Percentiles rank a stretch among this genome's conserved stretches.
phyloP scores from a whole-genome alignment of 2,797 vertebrate species.

The Betta splendens region DNA sequence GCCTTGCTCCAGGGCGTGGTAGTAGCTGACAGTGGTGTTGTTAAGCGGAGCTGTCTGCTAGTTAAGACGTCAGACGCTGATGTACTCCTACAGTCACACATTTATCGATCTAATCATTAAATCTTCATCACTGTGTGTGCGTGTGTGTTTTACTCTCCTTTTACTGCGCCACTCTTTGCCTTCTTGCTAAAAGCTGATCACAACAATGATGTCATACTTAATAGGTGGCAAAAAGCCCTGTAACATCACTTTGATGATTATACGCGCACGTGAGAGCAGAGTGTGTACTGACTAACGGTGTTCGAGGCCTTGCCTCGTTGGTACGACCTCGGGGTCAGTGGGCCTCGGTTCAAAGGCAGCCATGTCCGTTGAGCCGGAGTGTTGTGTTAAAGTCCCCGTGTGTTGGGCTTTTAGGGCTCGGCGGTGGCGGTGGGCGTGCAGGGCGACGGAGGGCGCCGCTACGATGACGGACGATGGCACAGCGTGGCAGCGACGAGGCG shows the following conservation, averaged over 20 bases:
- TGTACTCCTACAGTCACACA: constrained; percentile 82
- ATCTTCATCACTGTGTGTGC: constrained; percentile 78
- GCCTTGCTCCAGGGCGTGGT: constrained; percentile 15
- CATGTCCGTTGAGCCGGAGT: constrained; percentile 9
- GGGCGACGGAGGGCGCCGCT: constrained; percentile 83
- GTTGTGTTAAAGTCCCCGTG: constrained; percentile 5
- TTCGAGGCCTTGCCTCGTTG: constrained; percentile 27
- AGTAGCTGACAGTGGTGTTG: constrained; percentile 42
- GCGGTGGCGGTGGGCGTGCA: constrained; percentile 85
- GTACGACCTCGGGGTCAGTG: constrained; percentile 6
- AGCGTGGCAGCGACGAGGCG: constrained; percentile 85
- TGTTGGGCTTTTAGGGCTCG: constrained; percentile 81
- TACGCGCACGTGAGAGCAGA: constrained; percentile 25
- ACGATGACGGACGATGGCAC: constrained; percentile 91
- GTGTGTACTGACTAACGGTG: constrained; percentile 14
- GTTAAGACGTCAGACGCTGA: constrained; percentile 80
- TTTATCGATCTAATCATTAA: constrained; percentile 86
- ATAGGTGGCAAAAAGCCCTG: constrained; percentile 59
- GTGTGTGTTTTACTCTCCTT: constrained; percentile 48
- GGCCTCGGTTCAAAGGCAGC: constrained; percentile 21
- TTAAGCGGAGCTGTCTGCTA: constrained; percentile 68
- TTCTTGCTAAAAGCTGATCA: constrained; percentile 75
- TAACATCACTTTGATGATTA: constrained; percentile 67
- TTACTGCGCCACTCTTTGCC: constrained; percentile 63
- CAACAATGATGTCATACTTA: constrained; percentile 76